phyloP scores from a whole-genome alignment of 2,797 vertebrate species.

The Galaxias olidus region DNA sequence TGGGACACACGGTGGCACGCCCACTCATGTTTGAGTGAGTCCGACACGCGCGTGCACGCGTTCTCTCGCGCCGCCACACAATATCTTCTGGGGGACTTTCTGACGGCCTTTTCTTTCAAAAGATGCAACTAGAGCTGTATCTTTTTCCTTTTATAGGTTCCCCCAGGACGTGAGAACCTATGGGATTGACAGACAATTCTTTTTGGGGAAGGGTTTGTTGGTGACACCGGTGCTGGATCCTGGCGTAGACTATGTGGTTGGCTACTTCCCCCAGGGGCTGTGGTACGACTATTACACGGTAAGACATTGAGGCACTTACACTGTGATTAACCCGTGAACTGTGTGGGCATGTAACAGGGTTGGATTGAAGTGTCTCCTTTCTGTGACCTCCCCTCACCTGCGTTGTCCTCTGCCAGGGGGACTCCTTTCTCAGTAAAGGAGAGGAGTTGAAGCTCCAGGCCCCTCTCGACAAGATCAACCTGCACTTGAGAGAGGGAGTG shows the following conservation, averaged over 20 bases:
- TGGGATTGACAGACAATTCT: slow-evolving; percentile 83
- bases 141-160: slow-evolving; percentile 67
- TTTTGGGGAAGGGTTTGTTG: slow-evolving; percentile 84
- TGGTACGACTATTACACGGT: slow-evolving; percentile 89
- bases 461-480: slow-evolving; percentile 84
- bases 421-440: slow-evolving; percentile 74
- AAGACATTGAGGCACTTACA: slow-evolving; percentile 39
- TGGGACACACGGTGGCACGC: slow-evolving; percentile 80
- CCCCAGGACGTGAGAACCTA: slow-evolving; percentile 77
- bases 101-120: too few species aligned
- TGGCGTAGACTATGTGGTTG: slow-evolving; percentile 68
- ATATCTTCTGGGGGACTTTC: too few species aligned
- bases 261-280: slow-evolving; percentile 80
- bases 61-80: background rate
- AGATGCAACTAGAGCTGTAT: too few species aligned
- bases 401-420: slow-evolving; percentile 67
- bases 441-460: slow-evolving; percentile 77
- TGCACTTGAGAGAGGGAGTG: slow-evolving; percentile 82
- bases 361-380: background rate
- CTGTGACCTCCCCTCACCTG: background rate
- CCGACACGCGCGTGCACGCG: too few species aligned
- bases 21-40: slow-evolving; percentile 87
- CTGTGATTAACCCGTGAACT: background rate
- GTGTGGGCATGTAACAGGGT: background rate
- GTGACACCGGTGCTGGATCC: slow-evolving; percentile 85